Percentiles rank a stretch among this genome's conserved stretches.
These are phyloP conservation scores for Silurus meridionalis DNA, from an alignment of 2,113 vertebrate species.

Conservation along the genomic window DNA sequence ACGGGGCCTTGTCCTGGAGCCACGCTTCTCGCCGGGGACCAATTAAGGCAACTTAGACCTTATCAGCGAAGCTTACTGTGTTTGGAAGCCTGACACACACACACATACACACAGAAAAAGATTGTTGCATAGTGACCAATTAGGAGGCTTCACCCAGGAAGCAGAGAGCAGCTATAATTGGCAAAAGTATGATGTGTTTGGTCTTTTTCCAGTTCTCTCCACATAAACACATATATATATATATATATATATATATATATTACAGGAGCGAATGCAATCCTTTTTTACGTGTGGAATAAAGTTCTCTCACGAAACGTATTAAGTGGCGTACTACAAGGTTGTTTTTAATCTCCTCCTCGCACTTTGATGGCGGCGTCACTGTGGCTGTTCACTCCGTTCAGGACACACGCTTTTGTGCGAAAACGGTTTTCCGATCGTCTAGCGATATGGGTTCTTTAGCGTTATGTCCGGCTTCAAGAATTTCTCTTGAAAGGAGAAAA, in stretches of 20 bases:
- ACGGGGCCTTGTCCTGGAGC: background rate
- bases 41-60: constrained; percentile 27
- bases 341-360: too few relatives aligned
- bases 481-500: too few relatives aligned
- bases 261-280: too few relatives aligned
- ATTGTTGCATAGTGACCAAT: background rate
- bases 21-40: background rate
- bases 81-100: background rate
- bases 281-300: too few relatives aligned
- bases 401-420: too few relatives aligned
- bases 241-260: background rate
- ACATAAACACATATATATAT: background rate
- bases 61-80: background rate
- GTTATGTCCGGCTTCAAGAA: too few relatives aligned
- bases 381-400: too few relatives aligned
- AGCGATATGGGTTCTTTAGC: too few relatives aligned
- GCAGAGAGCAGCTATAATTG: background rate
- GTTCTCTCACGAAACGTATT: too few relatives aligned
- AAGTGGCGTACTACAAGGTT: too few relatives aligned
- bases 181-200: background rate
- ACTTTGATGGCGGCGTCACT: too few relatives aligned
- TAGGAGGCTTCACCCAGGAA: background rate
- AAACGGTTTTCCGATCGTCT: too few relatives aligned
- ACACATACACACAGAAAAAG: background rate
- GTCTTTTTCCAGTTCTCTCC: background rate